Evolutionary conservation across 1,140 invertebrate species (phyloP), one percentile per base, ranked within the genome.

Genomic region (Holcopasites calliopsidis): DNA sequence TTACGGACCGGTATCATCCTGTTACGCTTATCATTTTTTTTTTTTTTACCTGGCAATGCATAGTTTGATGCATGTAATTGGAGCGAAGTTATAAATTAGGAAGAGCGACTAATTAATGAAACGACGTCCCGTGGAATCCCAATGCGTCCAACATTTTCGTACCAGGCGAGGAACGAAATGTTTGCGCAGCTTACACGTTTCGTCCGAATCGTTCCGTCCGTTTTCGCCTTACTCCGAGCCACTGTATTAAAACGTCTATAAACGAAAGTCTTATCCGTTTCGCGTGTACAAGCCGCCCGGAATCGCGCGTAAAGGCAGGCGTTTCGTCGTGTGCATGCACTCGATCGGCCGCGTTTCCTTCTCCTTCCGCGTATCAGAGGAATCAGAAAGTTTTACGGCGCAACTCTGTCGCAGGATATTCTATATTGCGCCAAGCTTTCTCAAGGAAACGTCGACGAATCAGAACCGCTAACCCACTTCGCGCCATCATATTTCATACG

Each of bases 381-480:
- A 52, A 72, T 72, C 70, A 64, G 70, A 50, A 38, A 64, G 60
- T 71, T 71, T 71, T 71, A 71, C 55, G 68, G 42, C 68, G 21
- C 44, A 18, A 55, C 42, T 61, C 68, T 35, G 57, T 49, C 55
- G 55, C 16, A 33, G 40, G 55, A 60, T 71, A 71, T 71, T 61
- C 61, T 71, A 71, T 60, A 71, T 35, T 47, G 31, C 40, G 55
- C 42, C 21, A 21, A 49, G 68, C 60, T 71, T 71, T 71, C 68
- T 60, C 68, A 2, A 61, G 68, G 16, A 61, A 61, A 60, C 40
- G 68, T 71, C 54, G 68, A 49, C 68, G 40, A 71, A 35, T 60
- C 21, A n/a, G 55, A 35, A 49, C 42, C 55, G 68, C 68, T 49
- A 49, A 61, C 68, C 68, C 23, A 26, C 31, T 70, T 70, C n/a